Conservation (phyloP, 2,888 invertebrate genomes). For the Thysanoteuthis rhombus region DNA sequence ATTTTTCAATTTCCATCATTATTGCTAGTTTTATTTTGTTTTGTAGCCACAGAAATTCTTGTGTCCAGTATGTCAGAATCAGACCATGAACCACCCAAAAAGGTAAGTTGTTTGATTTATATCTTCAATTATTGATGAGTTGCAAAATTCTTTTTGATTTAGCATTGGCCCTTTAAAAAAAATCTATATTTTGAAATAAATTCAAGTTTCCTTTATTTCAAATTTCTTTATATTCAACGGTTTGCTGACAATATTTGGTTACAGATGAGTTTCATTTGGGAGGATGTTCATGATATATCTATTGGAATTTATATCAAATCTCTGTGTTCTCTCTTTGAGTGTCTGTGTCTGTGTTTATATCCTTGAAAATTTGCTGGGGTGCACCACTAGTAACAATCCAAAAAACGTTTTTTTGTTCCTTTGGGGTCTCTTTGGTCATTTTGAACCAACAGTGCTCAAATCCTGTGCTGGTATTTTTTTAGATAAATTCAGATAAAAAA, state of each 20-base stretch:
- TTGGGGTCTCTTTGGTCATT: no score
- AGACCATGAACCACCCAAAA: background rate
- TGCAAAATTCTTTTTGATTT: background rate
- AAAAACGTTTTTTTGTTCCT: no score
- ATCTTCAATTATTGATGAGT: background rate
- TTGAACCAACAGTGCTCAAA: no score
- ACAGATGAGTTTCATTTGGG: background rate
- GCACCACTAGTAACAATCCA: no score
- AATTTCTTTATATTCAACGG: background rate
- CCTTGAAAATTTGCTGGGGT: no score
- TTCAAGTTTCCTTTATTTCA: background rate
- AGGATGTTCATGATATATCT: background rate
- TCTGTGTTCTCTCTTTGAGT: no score
- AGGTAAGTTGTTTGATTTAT: background rate
- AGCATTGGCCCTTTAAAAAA: no score
- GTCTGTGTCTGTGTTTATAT: no score
- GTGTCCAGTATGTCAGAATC: constrained; percentile 13
- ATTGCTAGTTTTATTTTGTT: background rate
- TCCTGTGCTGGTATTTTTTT: no score
- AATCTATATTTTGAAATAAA: background rate
- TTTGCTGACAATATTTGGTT: background rate
- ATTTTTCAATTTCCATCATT: background rate
- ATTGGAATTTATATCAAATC: no score
- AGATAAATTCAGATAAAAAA: no score
- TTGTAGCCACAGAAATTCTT: constrained; percentile 18